phyloP scores from a whole-genome alignment of 2,888 invertebrate species.

The Alitta virens region DNA sequence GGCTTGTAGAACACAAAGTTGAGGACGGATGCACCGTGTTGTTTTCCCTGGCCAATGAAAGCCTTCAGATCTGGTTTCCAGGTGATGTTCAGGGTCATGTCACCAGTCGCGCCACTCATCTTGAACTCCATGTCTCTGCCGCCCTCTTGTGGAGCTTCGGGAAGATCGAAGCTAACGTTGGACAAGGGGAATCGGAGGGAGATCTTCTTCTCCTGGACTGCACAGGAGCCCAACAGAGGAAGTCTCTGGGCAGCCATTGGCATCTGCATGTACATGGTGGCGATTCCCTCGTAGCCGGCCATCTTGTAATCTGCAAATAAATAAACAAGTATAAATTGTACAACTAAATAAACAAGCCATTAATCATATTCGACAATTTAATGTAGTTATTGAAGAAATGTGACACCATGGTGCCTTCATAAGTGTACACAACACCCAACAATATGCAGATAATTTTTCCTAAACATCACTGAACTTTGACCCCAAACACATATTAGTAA shows the following conservation, averaged over 20 bases:
- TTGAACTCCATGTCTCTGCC: conserved; percentile 33
- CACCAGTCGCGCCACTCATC: conserved; percentile 33
- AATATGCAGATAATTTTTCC: too few relatives aligned
- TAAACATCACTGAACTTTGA: too few relatives aligned
- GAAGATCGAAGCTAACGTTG: conserved; percentile 32
- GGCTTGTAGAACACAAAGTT: conserved; percentile 33
- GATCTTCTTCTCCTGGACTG: conserved; percentile 32
- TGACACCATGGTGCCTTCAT: too few relatives aligned
- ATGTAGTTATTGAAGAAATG: too few relatives aligned
- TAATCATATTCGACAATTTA: too few relatives aligned
- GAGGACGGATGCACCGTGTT: conserved; percentile 27
- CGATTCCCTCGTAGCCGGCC: conserved; percentile 30
- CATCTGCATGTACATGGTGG: conserved; percentile 34
- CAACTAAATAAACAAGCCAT: too few relatives aligned
- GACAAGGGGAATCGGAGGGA: conserved; percentile 32
- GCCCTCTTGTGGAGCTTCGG: conserved; percentile 27
- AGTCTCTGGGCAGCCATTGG: conserved; percentile 34
- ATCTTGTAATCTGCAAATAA: conserved; percentile 4
- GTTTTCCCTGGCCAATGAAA: conserved; percentile 31
- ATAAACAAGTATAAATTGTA: too few relatives aligned
- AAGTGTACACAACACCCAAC: too few relatives aligned
- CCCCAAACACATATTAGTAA: too few relatives aligned
- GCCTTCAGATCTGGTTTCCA: conserved; percentile 29
- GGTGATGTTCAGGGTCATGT: conserved; percentile 31
- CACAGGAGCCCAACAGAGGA: conserved; percentile 31